These are phyloP conservation scores for Trachurus trachurus DNA, from an alignment of 2,797 vertebrate genomes.

Conservation along the genomic window DNA sequence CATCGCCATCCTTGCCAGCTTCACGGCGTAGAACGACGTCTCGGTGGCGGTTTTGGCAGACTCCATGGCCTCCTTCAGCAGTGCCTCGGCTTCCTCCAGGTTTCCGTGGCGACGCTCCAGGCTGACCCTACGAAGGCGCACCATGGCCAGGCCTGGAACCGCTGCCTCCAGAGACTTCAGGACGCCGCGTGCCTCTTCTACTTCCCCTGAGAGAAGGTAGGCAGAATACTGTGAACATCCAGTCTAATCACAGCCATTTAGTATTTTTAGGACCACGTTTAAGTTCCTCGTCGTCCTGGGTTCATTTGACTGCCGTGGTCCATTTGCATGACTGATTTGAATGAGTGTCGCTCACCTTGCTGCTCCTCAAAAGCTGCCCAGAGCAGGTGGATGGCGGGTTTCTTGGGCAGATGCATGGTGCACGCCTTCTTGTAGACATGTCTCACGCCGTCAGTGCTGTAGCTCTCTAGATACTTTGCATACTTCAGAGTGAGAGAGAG, in stretches of 20 bases:
- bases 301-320: background rate
- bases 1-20: conserved; percentile 92
- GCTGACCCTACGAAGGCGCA: conserved; percentile 94
- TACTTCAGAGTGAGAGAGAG: conserved; percentile 94
- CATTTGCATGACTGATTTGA: conserved; percentile 1
- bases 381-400: conserved; percentile 94
- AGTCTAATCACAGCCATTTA: background rate
- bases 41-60: conserved; percentile 88
- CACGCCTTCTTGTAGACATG: conserved; percentile 98
- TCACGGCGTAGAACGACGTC: conserved; percentile 94
- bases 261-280: background rate
- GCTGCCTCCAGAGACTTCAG: conserved; percentile 91
- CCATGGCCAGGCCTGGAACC: conserved; percentile 93
- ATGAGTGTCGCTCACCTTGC: conserved; percentile 87
- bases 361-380: conserved; percentile 99
- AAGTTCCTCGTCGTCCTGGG: background rate
- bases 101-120: conserved; percentile 96
- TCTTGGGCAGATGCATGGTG: conserved; percentile 94
- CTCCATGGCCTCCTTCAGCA: conserved; percentile 93
- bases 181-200: conserved; percentile 93
- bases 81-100: conserved; percentile 92
- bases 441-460: conserved; percentile 95
- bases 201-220: conserved; percentile 84
- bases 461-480: conserved; percentile 99
- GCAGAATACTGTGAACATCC: background rate